Evolutionary conservation across 2,797 vertebrate genomes (phyloP), one percentile per base, ranked within the genome.

Genomic region (Scarus forsteni): DNA sequence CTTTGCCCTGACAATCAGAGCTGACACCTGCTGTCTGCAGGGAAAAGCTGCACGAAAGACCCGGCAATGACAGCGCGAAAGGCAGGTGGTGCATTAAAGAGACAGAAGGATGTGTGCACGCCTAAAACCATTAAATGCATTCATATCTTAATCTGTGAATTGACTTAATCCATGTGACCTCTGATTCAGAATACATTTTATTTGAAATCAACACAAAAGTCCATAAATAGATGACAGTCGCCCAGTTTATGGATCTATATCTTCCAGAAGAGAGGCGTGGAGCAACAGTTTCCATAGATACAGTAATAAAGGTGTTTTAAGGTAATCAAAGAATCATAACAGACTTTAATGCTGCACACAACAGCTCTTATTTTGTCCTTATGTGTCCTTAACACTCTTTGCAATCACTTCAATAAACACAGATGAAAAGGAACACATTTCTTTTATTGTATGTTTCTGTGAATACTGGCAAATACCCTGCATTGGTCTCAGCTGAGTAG

Each of bases 1-100:
- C n/a, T 59, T 76, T 75, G 50, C 70, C 66, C 68, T 64, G 62
- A 73, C 76, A 78, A 88, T 81, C 71, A 77, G 64, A 85, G 46
- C 49, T 75, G 79, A 85, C 75, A 86, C 63, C 68, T 63, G 66
- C 72, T 85, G 50, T 67, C 75, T 80, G 63, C 40, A 39, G 76
- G 68, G 80, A 46, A 72, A 66, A 6, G 4, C 65, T 65, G 50
- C 57, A 68, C 50, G 38, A 19, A 57, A 56, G 44, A 84, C 40
- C 27, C 16, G 43, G 46, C 19, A n/a, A 60, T 3, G 52, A 72
- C 27, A 44, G 34, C 6, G 54, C 46, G n/a, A 10, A 56, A 36
- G 2, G 15, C 9, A 44, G 10, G 19, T 11, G 57, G 36, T 49
- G 44, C 13, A 36, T 11, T 42, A 7, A 0, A 15, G 36, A 44